Conservation (phyloP, 1,140 invertebrate species). For the Platorchestia sp. region DNA sequence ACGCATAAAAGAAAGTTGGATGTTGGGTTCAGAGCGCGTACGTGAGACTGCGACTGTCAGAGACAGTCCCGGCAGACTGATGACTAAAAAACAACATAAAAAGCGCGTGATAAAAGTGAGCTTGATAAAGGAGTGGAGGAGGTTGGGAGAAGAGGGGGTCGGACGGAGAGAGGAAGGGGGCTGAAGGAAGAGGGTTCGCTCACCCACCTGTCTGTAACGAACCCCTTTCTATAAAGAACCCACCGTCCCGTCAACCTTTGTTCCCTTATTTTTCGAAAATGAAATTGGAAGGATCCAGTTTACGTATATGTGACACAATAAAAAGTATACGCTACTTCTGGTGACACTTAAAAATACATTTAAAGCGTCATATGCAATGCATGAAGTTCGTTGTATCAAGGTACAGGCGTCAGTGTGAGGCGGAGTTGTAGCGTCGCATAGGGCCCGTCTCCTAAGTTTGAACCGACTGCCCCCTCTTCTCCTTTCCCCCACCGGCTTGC, state of each 20-base stretch:
- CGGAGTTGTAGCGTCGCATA: neutral
- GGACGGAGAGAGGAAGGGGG: neutral
- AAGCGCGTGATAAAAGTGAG: neutral
- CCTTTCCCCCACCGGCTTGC: neutral
- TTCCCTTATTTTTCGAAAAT: neutral
- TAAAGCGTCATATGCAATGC: neutral
- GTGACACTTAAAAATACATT: neutral
- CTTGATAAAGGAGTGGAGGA: conserved; percentile 26
- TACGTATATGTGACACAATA: neutral
- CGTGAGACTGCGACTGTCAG: neutral
- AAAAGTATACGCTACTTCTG: neutral
- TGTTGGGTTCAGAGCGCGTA: neutral
- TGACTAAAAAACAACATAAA: neutral
- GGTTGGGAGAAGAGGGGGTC: neutral
- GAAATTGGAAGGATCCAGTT: neutral
- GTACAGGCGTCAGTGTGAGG: neutral
- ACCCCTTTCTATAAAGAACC: neutral
- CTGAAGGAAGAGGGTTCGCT: conserved; percentile 3
- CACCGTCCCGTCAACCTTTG: neutral
- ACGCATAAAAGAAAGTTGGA: neutral
- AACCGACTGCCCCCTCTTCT: neutral
- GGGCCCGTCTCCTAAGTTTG: conserved; percentile 21
- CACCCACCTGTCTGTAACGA: neutral
- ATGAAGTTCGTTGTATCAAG: neutral
- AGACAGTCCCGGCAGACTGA: neutral